Base-by-base conservation (phyloP, 2,797 vertebrate species). In the Melanogrammus aeglefinus region DNA sequence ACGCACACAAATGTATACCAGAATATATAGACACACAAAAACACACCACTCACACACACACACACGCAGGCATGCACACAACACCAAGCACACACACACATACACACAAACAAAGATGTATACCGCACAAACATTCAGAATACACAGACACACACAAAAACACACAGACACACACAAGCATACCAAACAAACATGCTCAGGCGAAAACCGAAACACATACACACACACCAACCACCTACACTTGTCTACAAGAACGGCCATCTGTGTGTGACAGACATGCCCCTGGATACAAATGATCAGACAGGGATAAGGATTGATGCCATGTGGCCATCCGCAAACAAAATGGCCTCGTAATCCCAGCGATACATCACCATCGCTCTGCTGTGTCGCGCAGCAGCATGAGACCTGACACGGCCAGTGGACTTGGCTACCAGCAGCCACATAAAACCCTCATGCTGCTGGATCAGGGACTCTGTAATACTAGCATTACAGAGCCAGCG, bases 301-400 rank as follows among this genome's bases (percentile, higher is more conserved):
- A 74, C 63, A 66, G 75, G 72, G 76, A 35, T 71, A 57, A 74
- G 76, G 78, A 77, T 77, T 79, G 77, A 81, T 72, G 63, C 75
- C 73, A 31, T 78, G 78, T 80, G 70, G 70, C 76, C 79, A 77
- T 74, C 83, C 78, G 76, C 83, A 90, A 82, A 81, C 75, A 87
- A 74, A 84, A 82, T 79, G 74, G 73, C 74, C 57, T 41, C 41
- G 39, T 79, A 83, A 84, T 82, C 72, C 69, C 75, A 73, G 85
- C 80, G 78, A 90, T 89, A 75, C 36, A 90, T 90, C 85, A 86
- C 74, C 51, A 74, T 84, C 84, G 78, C 72, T 36, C 18, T 76
- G 63, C 57, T 63, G 57, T 9, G 57, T 63, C 47, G n/a, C 21
- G 57, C 57, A 24, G 57, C 24, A 27, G 63, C 63, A 69, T 24